A percentile compares a stretch with the other conserved stretches of the same genome.
Evolutionary conservation across 2,888 invertebrate genomes (phyloP).

Genomic region (Poecilobothrus nobilitatus): DNA sequence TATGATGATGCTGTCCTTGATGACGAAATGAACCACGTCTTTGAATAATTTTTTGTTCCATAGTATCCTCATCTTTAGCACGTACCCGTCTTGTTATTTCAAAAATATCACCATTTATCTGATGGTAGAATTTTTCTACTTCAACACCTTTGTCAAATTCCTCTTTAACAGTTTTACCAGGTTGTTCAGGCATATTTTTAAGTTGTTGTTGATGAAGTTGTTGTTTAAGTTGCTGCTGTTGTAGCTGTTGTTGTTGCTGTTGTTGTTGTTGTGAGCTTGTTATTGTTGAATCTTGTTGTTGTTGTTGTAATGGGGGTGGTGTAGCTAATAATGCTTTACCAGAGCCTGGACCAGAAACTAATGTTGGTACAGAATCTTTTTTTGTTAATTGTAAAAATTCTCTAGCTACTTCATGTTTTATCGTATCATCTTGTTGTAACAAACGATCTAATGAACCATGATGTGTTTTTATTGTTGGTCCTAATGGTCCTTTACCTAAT

Average conservation of each 20-base stretch:
- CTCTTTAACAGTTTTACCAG: conserved; percentile 29
- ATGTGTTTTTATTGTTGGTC: conserved; percentile 37
- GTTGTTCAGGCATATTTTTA: conserved; percentile 25
- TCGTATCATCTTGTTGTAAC: conserved; percentile 30
- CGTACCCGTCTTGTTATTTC: conserved; percentile 41
- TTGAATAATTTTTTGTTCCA: conserved; percentile 40
- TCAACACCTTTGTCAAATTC: conserved; percentile 42
- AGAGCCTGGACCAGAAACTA: conserved; percentile 29
- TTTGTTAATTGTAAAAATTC: conserved; percentile 11
- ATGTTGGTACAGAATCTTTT: conserved; percentile 22
- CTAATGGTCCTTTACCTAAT: conserved; percentile 35
- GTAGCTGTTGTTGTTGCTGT: conserved; percentile 17
- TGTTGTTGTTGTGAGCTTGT: neutral
- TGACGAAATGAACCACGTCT: conserved; percentile 36
- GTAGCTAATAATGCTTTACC: conserved; percentile 28
- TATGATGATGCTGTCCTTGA: conserved; percentile 27
- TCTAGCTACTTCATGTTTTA: conserved; percentile 16
- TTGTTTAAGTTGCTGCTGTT: conserved; percentile 3
- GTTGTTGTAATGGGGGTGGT: conserved; percentile 28
- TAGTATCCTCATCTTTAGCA: conserved; percentile 40
- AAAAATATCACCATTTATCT: conserved; percentile 43
- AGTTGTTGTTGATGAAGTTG: conserved; percentile 15
- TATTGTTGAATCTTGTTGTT: neutral
- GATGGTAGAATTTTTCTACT: conserved; percentile 44
- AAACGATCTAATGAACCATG: conserved; percentile 42